phyloP scores from a whole-genome alignment of 2,888 invertebrate genomes.

The Orchesellides sinensis region DNA sequence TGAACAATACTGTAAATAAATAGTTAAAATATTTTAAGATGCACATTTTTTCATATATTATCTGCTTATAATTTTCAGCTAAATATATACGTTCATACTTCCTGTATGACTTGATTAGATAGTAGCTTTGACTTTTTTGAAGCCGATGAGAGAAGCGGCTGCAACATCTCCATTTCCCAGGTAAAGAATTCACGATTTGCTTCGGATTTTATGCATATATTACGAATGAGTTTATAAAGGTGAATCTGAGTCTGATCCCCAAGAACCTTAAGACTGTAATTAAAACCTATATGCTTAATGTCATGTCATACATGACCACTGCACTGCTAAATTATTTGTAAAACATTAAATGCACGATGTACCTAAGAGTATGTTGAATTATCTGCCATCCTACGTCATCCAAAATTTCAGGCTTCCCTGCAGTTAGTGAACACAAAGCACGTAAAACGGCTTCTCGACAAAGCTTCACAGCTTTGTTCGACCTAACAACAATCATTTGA shows the following conservation, averaged over 20 bases:
- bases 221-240: conserved; percentile 64
- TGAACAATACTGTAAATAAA: conserved; percentile 69
- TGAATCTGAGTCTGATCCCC: conserved; percentile 59
- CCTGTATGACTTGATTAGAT: background rate
- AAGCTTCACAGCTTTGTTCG: conserved; percentile 50
- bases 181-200: conserved; percentile 68
- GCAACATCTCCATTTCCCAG: conserved; percentile 41
- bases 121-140: conserved; percentile 10
- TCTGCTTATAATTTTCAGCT: background rate
- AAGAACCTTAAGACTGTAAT: conserved; percentile 12
- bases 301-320: no score
- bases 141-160: conserved; percentile 55
- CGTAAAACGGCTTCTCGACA: conserved; percentile 63
- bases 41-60: background rate
- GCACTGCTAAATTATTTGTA: no score
- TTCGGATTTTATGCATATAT: conserved; percentile 70
- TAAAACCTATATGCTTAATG: background rate
- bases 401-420: conserved; percentile 68
- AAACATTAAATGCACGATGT: conserved; percentile 18
- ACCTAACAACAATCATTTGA: no score
- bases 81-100: background rate
- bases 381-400: conserved; percentile 69
- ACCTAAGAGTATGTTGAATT: conserved; percentile 69
- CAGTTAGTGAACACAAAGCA: conserved; percentile 61
- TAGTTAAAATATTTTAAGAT: background rate